Percentiles rank a stretch among this genome's conserved stretches.
These are phyloP conservation scores for Glandiceps talaboti DNA, from an alignment of 53 echinoderm and acorn worm species.

Conservation along the genomic window DNA sequence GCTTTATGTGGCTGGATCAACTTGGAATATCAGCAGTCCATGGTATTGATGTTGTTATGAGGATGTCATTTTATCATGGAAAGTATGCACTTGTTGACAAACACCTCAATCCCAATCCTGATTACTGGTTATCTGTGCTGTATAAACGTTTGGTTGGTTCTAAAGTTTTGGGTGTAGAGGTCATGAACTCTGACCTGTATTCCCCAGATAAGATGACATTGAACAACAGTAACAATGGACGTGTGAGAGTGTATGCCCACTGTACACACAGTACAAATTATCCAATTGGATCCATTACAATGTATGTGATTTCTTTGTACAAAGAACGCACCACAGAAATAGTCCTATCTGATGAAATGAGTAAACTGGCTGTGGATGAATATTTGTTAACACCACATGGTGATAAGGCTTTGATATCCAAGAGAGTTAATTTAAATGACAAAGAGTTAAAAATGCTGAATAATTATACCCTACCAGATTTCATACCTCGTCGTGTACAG, in stretches of 20 bases:
- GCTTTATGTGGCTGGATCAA: constrained; percentile 49
- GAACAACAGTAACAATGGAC: not conserved
- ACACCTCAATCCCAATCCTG: constrained; percentile 19
- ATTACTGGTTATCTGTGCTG: constrained; percentile 46
- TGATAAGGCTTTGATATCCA: constrained; percentile 18
- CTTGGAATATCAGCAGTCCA: constrained; percentile 35
- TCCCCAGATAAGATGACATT: no score
- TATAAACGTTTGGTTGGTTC: constrained; percentile 61
- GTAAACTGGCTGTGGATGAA: constrained; percentile 14
- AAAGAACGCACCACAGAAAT: constrained; percentile 12
- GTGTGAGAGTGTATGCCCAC: constrained; percentile 47
- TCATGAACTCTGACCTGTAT: not conserved
- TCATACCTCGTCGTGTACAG: constrained; percentile 9
- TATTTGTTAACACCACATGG: constrained; percentile 42
- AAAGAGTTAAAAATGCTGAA: constrained; percentile 25
- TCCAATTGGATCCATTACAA: constrained; percentile 31
- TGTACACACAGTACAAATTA: constrained; percentile 36
- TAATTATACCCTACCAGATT: constrained; percentile 24
- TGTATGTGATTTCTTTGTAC: constrained; percentile 39
- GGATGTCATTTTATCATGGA: constrained; percentile 34
- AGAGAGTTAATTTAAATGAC: constrained; percentile 47
- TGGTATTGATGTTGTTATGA: constrained; percentile 35
- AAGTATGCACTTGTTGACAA: constrained; percentile 21
- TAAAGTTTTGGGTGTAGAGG: constrained; percentile 27
- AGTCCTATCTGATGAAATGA: constrained; percentile 5